A percentile compares a stretch with the other conserved stretches of the same genome.
Conservation (phyloP, 2,797 vertebrate species). For the Nannoperca obscura region DNA sequence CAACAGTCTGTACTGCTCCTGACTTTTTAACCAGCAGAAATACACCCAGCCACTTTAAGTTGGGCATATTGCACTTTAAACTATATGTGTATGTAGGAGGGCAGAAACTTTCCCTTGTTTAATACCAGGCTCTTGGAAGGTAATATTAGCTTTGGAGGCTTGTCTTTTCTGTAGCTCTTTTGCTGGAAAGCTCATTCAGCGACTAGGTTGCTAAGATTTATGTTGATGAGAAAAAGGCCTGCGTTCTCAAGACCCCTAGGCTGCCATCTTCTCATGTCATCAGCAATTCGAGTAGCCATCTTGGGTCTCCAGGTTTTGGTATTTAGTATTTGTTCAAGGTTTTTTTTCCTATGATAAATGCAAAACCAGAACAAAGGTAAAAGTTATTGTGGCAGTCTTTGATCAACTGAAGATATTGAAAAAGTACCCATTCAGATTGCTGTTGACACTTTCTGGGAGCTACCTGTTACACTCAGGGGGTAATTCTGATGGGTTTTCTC, state of each 20-base stretch:
- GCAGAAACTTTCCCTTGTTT: slow-evolving; percentile 54
- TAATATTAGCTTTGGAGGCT: slow-evolving; percentile 64
- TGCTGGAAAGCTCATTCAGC: slow-evolving; percentile 59
- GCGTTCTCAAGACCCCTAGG: slow-evolving; percentile 33
- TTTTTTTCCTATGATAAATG: background rate
- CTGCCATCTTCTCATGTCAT: slow-evolving; percentile 48
- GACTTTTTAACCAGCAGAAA: slow-evolving; percentile 61
- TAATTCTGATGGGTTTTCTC: slow-evolving; percentile 16
- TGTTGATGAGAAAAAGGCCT: slow-evolving; percentile 77
- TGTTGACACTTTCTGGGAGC: slow-evolving; percentile 25
- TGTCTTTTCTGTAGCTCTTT: slow-evolving; percentile 42
- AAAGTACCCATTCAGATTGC: background rate
- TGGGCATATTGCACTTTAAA: slow-evolving; percentile 49
- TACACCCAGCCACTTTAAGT: slow-evolving; percentile 41
- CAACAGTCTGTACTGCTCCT: slow-evolving; percentile 37
- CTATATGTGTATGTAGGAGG: slow-evolving; percentile 45
- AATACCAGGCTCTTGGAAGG: slow-evolving; percentile 49
- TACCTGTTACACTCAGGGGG: slow-evolving; percentile 36
- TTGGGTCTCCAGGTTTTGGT: slow-evolving; percentile 23
- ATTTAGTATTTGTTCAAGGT: slow-evolving; percentile 5
- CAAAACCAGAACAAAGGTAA: background rate
- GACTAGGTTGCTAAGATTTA: slow-evolving; percentile 68
- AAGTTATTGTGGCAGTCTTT: background rate
- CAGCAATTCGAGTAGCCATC: slow-evolving; percentile 40
- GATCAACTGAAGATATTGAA: too few relatives aligned